Base-by-base conservation (phyloP, 2,888 invertebrate genomes). In the Torymus aiolomorphi region DNA sequence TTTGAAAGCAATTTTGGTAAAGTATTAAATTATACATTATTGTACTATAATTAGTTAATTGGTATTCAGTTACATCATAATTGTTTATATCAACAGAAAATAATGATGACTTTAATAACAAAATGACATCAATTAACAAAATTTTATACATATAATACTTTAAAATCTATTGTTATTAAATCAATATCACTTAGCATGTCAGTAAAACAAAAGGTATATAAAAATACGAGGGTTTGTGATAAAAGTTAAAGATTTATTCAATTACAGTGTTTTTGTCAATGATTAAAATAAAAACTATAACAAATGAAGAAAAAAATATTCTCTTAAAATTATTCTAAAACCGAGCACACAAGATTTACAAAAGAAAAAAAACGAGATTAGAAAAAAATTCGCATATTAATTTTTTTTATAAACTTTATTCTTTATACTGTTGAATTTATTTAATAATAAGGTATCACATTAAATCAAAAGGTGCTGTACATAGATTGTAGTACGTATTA, bases 381-480 rank as follows among this genome's bases (percentile, higher is more conserved):
- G 79, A 77, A 78, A 80, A 42, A 80, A 76, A 78, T 70, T 78
- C 78, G 72, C 77, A 77, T 76, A 54, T 66, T 49, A 62, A 59
- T 78, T 74, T 78, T 80, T 82, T 81, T 82, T 82, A 83, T 82
- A 84, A 83, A 84, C 83, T 84, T 83, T 82, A 82, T 84, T 83
- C 79, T 83, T 81, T 82, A 83, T 84, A 83, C 82, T 85, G 83
- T 83, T 87, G 84, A 87, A 87, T 85, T 86, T 86, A 87, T 87
- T 88, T 86, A 87, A 86, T 85, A 85, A 83, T 86, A 88, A 86
- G 87, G 86, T 89, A 90, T 90, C 90, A 90, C 90, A 89, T 88
- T 86, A 88, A 90, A 88, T 87, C 86, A 89, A 88, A 86, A 86
- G 86, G 88, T 89, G 89, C 89, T 89, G 88, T 89, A 90, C 89